phyloP scores from a whole-genome alignment of 2,797 vertebrate genomes.

The Pygocentrus nattereri region DNA sequence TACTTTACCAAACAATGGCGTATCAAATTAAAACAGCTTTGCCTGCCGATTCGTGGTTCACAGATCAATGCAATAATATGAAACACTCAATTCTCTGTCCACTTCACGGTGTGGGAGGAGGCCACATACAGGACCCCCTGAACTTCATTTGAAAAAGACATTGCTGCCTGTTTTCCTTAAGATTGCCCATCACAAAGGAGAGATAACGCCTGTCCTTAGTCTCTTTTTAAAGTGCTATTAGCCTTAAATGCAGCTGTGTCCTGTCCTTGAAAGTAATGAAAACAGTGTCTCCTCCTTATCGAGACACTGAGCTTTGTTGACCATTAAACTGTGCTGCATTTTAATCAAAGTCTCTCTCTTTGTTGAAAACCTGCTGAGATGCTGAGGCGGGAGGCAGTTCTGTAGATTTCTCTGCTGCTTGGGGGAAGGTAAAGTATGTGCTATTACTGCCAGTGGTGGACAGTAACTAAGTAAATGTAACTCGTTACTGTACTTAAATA shows the following conservation, averaged over 20 bases:
- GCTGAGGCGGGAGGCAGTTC: not conserved
- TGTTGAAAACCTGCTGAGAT: not conserved
- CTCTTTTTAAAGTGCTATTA: conserved; percentile 41
- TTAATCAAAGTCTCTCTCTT: conserved; percentile 16
- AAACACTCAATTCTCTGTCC: conserved; percentile 17
- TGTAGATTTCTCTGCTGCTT: not conserved
- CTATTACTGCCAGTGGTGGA: conserved; percentile 24
- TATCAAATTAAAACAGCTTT: conserved; percentile 4
- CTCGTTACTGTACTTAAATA: too few species aligned
- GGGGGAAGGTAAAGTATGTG: not conserved
- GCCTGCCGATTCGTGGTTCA: not conserved
- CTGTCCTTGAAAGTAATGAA: conserved; percentile 43
- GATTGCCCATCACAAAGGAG: not conserved
- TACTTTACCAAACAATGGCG: not conserved
- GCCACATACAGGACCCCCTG: not conserved
- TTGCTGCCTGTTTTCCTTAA: not conserved
- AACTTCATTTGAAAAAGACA: not conserved
- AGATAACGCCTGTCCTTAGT: not conserved
- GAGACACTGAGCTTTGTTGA: conserved; percentile 15
- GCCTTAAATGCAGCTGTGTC: not conserved
- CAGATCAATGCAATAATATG: not conserved
- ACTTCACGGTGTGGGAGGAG: not conserved
- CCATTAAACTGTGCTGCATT: conserved; percentile 14
- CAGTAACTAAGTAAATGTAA: too few species aligned
- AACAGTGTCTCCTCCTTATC: conserved; percentile 8